A percentile compares a stretch with the other conserved stretches of the same genome.
These are phyloP conservation scores for Podotricha telesiphe DNA, from an alignment of 2,888 invertebrate genomes.

Conservation along the genomic window DNA sequence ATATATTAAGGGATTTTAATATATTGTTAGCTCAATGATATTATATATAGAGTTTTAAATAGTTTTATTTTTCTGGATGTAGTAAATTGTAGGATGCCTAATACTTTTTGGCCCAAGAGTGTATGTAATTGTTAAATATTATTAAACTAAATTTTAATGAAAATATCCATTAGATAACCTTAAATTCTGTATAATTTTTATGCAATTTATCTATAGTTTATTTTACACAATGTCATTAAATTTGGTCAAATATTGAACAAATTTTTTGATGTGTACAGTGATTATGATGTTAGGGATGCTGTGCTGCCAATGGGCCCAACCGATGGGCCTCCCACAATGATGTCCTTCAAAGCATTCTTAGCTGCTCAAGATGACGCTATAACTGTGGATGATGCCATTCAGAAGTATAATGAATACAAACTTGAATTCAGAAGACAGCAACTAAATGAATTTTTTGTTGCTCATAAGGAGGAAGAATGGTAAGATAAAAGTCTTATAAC, in stretches of 20 bases:
- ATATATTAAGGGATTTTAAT: too few relatives aligned
- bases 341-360: slow-evolving; percentile 98
- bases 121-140: too few relatives aligned
- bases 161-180: too few relatives aligned
- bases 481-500: slow-evolving; percentile 67
- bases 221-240: slow-evolving; percentile 10
- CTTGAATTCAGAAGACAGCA: slow-evolving; percentile 97
- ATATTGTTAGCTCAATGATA: too few relatives aligned
- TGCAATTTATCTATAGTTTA: neutral
- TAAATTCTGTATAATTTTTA: neutral
- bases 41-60: too few relatives aligned
- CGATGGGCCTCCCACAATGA: slow-evolving; percentile 96
- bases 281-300: slow-evolving; percentile 72
- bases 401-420: slow-evolving; percentile 99
- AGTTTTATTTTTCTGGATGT: too few relatives aligned
- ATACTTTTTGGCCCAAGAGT: too few relatives aligned
- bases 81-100: too few relatives aligned
- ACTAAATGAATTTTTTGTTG: slow-evolving; percentile 98
- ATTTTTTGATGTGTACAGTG: slow-evolving; percentile 28
- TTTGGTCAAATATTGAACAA: slow-evolving; percentile 18
- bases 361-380: slow-evolving; percentile 98
- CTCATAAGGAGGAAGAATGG: slow-evolving; percentile 99
- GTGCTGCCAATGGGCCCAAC: slow-evolving; percentile 73
- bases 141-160: too few relatives aligned
- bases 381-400: slow-evolving; percentile 97